Conservation (phyloP, 2,888 invertebrate genomes). For the Corythucha ciliata region DNA sequence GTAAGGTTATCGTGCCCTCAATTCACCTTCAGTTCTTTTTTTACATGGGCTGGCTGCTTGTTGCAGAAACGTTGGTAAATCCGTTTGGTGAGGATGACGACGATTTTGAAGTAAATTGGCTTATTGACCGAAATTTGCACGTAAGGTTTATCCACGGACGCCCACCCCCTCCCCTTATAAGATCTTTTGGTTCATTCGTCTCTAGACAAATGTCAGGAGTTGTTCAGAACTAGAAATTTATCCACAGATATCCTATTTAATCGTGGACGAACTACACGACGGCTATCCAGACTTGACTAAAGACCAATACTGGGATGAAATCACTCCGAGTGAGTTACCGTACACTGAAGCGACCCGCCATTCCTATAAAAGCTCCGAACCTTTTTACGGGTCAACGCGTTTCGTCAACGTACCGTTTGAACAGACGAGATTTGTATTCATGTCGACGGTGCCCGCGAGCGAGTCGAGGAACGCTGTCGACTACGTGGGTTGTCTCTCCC, state of each 20-base stretch:
- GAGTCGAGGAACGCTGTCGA: too few species aligned
- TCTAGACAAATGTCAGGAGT: background rate
- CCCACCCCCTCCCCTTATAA: background rate
- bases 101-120: constrained; percentile 43
- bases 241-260: constrained; percentile 42
- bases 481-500: too few species aligned
- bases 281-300: constrained; percentile 41
- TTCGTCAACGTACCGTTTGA: constrained; percentile 33
- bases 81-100: constrained; percentile 41
- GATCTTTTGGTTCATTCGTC: background rate
- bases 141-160: constrained; percentile 35
- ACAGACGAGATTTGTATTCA: constrained; percentile 16
- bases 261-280: constrained; percentile 44
- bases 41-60: constrained; percentile 47
- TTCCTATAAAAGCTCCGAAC: constrained; percentile 43
- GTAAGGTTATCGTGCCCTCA: background rate
- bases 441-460: constrained; percentile 21
- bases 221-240: background rate
- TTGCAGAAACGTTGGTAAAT: constrained; percentile 46
- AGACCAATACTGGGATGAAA: constrained; percentile 44
- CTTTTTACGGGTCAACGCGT: constrained; percentile 43
- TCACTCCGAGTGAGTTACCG: constrained; percentile 41
- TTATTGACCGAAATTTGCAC: constrained; percentile 45
- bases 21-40: constrained; percentile 43
- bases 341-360: constrained; percentile 45